These are phyloP conservation scores for Vombatus ursinus DNA, from an alignment of 2,113 vertebrate species.

Conservation along the genomic window DNA sequence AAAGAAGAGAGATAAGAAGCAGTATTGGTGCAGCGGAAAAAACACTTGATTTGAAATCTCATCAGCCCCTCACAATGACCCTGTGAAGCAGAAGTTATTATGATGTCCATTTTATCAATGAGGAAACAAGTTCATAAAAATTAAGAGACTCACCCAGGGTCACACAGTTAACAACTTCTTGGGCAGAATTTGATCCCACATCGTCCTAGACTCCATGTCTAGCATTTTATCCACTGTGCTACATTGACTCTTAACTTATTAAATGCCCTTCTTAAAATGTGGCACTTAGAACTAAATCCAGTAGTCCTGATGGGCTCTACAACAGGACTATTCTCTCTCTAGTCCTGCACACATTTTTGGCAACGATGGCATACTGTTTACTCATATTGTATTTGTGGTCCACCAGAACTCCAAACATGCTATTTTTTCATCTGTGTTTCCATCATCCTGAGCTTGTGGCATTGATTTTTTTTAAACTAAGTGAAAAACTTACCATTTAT, in stretches of 20 bases:
- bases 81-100: neutral
- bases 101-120: neutral
- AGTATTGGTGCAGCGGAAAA: neutral
- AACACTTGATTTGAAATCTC: neutral
- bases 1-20: neutral
- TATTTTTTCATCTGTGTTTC: neutral
- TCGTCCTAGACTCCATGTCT: neutral
- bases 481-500: neutral
- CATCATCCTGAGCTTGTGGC: neutral
- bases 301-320: neutral
- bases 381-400: neutral
- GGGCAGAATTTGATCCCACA: neutral
- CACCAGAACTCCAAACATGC: neutral
- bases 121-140: neutral
- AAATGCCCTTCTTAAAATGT: neutral
- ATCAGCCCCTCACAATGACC: neutral
- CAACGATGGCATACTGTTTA: neutral
- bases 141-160: neutral
- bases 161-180: neutral
- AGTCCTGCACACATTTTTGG: neutral
- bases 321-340: neutral
- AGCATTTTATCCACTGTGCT: neutral
- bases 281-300: neutral
- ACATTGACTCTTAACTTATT: neutral
- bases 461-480: neutral